These are phyloP conservation scores for Subacronicta megacephala DNA, from an alignment of 2,888 invertebrate genomes.

Conservation along the genomic window DNA sequence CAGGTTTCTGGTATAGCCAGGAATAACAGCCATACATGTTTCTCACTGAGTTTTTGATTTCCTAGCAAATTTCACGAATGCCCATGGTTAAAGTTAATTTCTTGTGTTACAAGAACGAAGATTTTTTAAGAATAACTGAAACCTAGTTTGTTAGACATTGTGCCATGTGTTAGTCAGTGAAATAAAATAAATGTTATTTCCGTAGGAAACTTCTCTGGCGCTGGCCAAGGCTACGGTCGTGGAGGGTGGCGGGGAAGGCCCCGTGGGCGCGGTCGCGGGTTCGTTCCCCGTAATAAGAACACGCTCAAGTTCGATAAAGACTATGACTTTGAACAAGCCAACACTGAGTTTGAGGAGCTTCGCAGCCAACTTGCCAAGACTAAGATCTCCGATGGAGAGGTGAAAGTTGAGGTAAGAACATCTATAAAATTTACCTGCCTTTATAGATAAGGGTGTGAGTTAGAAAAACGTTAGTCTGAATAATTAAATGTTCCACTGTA, in stretches of 20 bases:
- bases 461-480: neutral
- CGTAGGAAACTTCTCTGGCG: slow-evolving; percentile 37
- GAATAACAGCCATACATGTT: no score
- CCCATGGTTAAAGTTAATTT: no score
- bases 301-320: slow-evolving; percentile 98
- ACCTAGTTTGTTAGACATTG: no score
- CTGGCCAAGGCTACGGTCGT: slow-evolving; percentile 82
- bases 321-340: slow-evolving; percentile 99
- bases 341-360: slow-evolving; percentile 98
- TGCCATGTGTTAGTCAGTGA: neutral
- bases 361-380: slow-evolving; percentile 95
- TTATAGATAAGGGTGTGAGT: neutral
- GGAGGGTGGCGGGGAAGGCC: slow-evolving; percentile 86
- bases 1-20: no score
- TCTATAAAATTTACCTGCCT: neutral
- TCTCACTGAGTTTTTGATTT: no score
- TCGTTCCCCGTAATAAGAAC: slow-evolving; percentile 89
- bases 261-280: slow-evolving; percentile 83
- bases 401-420: slow-evolving; percentile 83
- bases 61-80: no score
- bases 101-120: no score
- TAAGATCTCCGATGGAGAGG: slow-evolving; percentile 92
- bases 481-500: no score
- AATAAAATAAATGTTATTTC: neutral
- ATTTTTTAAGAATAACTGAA: no score